Percentiles rank a stretch among this genome's conserved stretches.
Evolutionary conservation across 2,888 invertebrate species (phyloP).

Genomic region (Eupithecia exiguata): DNA sequence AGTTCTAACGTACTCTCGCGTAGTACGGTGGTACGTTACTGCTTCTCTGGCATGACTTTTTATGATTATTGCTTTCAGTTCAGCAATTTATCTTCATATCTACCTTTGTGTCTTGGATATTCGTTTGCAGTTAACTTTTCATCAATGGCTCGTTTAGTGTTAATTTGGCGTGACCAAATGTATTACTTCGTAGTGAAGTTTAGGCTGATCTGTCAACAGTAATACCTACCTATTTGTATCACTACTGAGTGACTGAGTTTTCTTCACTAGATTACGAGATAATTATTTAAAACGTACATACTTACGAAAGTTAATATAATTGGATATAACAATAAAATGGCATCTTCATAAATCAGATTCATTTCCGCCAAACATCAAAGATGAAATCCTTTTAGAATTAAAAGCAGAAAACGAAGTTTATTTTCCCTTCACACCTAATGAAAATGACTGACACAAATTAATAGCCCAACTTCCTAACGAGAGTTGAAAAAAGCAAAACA

Average conservation of each 20-base stretch:
- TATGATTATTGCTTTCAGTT: slow-evolving; percentile 19
- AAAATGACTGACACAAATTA: slow-evolving; percentile 68
- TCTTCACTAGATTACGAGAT: background rate
- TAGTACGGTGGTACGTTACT: slow-evolving; percentile 20
- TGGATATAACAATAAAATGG: slow-evolving; percentile 4
- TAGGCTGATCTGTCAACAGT: background rate
- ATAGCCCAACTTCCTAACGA: slow-evolving; percentile 68
- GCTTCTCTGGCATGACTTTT: slow-evolving; percentile 17
- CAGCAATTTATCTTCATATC: background rate
- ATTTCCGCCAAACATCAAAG: slow-evolving; percentile 33
- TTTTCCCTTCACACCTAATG: slow-evolving; percentile 47
- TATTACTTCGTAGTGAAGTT: background rate
- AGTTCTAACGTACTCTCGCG: slow-evolving; percentile 37
- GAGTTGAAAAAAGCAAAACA: slow-evolving; percentile 71
- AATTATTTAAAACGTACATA: background rate
- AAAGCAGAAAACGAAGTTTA: slow-evolving; percentile 37
- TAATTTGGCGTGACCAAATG: background rate
- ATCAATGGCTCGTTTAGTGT: background rate
- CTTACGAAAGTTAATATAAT: background rate
- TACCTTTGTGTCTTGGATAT: background rate
- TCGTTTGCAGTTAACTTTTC: background rate
- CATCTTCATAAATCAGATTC: slow-evolving; percentile 32
- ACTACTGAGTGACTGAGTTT: background rate
- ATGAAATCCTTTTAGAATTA: slow-evolving; percentile 33
- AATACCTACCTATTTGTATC: background rate